These are phyloP conservation scores for Chloropsis cyanopogon DNA, from an alignment of 2,113 vertebrate genomes.

Conservation along the genomic window DNA sequence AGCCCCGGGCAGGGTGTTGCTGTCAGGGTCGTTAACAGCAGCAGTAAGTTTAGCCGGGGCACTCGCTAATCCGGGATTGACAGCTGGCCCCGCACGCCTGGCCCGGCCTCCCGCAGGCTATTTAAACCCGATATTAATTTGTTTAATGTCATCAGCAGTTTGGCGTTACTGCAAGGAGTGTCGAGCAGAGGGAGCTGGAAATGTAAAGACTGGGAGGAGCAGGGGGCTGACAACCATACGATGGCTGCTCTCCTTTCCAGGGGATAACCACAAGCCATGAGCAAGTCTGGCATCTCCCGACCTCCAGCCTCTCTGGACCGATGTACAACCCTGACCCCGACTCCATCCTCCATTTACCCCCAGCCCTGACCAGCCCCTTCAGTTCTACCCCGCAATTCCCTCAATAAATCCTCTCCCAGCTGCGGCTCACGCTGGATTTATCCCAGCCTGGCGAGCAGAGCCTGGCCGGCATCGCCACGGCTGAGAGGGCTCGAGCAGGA, in stretches of 20 bases:
- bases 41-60: slow-evolving; percentile 2
- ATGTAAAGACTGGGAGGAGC: neutral
- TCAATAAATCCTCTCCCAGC: neutral
- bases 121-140: slow-evolving; percentile 55
- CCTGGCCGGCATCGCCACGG: neutral
- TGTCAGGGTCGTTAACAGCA: neutral
- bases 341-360: neutral
- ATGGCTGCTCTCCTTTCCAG: neutral
- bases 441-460: neutral
- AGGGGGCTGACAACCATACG: neutral
- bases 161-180: neutral
- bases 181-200: neutral
- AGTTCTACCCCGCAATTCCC: neutral
- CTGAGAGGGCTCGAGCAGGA: neutral
- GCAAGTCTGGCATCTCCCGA: neutral
- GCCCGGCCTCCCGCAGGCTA: slow-evolving; percentile 23
- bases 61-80: slow-evolving; percentile 28
- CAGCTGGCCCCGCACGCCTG: slow-evolving; percentile 22
- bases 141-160: slow-evolving; percentile 52
- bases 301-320: neutral
- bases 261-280: fast-evolving
- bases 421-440: fast-evolving
- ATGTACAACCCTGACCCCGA: fast-evolving
- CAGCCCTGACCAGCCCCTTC: neutral
- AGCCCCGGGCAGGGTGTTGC: neutral